Evolutionary conservation across 1,140 invertebrate species (phyloP), one percentile per base, ranked within the genome.

Genomic region (Ptiloglossa arizonensis): DNA sequence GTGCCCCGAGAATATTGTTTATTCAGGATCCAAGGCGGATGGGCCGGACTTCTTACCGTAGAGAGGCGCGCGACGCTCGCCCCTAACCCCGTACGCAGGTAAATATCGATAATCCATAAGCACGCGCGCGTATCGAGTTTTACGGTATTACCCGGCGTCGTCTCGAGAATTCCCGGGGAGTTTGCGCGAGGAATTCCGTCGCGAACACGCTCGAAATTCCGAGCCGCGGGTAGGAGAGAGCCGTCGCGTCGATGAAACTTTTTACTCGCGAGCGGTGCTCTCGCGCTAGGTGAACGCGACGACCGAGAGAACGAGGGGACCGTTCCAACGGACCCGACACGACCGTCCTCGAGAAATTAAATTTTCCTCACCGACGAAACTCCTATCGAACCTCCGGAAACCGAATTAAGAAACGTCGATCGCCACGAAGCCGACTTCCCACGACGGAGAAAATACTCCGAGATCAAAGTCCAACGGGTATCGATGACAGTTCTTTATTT

Each of bases 1-100:
- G 3, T 77, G 64, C 78, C 56, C 82, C 77, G 72, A 60, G 82
- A 64, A 79, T 82, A 89, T 90, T 85, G 80, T 82, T 89, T 89
- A 90, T 90, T 90, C 86, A 89, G 68, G 81, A 84, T 81, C 72
- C 68, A 60, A 54, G 66, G 35, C 50, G 74, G 15, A 32, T 52
- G 35, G 15, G 22, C 13, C 32, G 74, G 50, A 27, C 54, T 64
- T 64, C 60, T 44, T 19, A 63, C 1, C 19, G 46, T n/a, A 19
- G 56, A 19, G 32, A 5, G 17, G 17, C 27, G 19, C 62, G 46
- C 24, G 66, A 50, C 24, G 29, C 4, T n/a, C n/a, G n/a, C n/a
- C n/a, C n/a, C n/a, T n/a, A n/a, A n/a, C n/a, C 4, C 15, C 59
- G 24, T 9, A n/a, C 11, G 22, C 8, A 22, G 52, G 50, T 79